Evolutionary conservation across 1,140 invertebrate genomes (phyloP).

Genomic region (Yoshiicerus persimilis): DNA sequence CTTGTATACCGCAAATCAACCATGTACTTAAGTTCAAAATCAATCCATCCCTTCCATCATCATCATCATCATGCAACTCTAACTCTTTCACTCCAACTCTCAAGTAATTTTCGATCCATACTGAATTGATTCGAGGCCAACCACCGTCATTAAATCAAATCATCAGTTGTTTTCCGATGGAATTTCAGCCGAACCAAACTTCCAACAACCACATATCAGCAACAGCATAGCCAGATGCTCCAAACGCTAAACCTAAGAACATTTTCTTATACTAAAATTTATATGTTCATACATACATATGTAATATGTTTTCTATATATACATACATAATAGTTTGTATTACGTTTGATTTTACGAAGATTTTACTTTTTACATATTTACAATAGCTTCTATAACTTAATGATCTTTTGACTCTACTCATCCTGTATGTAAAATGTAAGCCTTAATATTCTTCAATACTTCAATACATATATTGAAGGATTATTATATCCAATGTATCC

Average conservation of each 20-base stretch:
- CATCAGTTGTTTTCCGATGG: slow-evolving; percentile 1
- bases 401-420: background rate
- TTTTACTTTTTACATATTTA: no score
- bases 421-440: background rate
- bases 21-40: slow-evolving; percentile 11
- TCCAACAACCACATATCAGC: background rate
- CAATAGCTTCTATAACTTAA: no score
- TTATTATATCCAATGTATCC: background rate
- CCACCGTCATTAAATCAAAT: slow-evolving; percentile 22
- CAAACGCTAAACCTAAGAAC: background rate
- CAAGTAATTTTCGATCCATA: slow-evolving; percentile 18
- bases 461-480: background rate
- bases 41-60: slow-evolving; percentile 8
- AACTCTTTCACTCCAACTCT: background rate
- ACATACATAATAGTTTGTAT: no score
- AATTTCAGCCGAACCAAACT: background rate
- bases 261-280: background rate
- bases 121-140: slow-evolving; percentile 21
- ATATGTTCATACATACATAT: no score
- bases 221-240: background rate
- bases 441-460: background rate
- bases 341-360: no score
- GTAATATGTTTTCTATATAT: no score
- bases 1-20: slow-evolving; percentile 6
- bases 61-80: slow-evolving; percentile 10